Evolutionary conservation across 1,140 invertebrate species (phyloP).

Genomic region (Lasioglossum baleicum): DNA sequence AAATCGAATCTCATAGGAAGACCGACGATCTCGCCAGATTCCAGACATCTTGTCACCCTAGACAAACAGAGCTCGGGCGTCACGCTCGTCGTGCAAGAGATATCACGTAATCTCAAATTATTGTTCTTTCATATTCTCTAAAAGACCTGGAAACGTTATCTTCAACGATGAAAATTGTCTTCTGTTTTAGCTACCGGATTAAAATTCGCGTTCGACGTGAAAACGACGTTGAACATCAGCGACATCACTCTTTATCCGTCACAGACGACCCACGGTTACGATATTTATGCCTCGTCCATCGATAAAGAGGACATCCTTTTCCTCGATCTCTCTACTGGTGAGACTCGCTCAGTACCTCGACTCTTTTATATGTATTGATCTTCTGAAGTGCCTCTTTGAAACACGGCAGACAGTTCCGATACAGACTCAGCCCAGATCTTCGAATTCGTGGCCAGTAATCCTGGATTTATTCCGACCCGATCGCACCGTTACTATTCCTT

Average conservation of each 20-base stretch:
- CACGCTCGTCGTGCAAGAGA: slow-evolving; percentile 86
- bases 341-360: slow-evolving; percentile 12
- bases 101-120: slow-evolving; percentile 80
- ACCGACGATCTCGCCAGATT: slow-evolving; percentile 87
- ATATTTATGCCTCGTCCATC: slow-evolving; percentile 87
- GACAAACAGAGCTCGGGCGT: slow-evolving; percentile 83
- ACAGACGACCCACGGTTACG: slow-evolving; percentile 87
- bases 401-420: too few relatives aligned
- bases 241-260: slow-evolving; percentile 90
- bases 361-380: too few relatives aligned
- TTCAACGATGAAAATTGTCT: neutral
- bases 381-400: too few relatives aligned
- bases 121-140: too few relatives aligned
- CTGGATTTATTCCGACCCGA: too few relatives aligned
- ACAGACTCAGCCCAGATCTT: too few relatives aligned
- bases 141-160: neutral
- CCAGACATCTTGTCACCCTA: slow-evolving; percentile 85
- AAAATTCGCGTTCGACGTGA: slow-evolving; percentile 88
- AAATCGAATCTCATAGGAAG: slow-evolving; percentile 84
- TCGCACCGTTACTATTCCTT: too few relatives aligned
- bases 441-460: too few relatives aligned
- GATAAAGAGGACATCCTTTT: slow-evolving; percentile 89
- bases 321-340: slow-evolving; percentile 87
- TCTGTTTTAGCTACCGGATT: slow-evolving; percentile 82
- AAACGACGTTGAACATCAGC: slow-evolving; percentile 88